Conservation (phyloP, 2,888 invertebrate genomes). For the Hedya salicella region DNA sequence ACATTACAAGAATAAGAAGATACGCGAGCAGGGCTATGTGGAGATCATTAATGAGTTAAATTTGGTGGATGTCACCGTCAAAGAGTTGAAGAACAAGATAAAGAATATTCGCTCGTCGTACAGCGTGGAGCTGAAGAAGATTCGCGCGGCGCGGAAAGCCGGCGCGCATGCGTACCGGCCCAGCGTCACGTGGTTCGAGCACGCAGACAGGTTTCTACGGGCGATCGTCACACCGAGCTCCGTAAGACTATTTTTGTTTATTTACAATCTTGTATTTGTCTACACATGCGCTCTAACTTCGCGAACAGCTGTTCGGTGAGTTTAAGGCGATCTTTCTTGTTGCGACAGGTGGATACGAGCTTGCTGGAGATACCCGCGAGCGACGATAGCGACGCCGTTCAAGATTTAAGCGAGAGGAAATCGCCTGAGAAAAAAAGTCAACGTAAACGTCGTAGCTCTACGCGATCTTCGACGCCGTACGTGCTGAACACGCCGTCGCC, state of each 20-base stretch:
- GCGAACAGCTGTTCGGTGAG: slow-evolving; percentile 34
- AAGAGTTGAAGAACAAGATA: slow-evolving; percentile 83
- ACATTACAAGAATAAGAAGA: slow-evolving; percentile 82
- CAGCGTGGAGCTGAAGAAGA: slow-evolving; percentile 83
- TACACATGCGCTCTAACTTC: slow-evolving; percentile 57
- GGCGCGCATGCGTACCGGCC: slow-evolving; percentile 84
- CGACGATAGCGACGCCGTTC: slow-evolving; percentile 80
- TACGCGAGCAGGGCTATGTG: slow-evolving; percentile 80
- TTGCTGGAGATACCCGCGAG: slow-evolving; percentile 77
- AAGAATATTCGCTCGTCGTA: slow-evolving; percentile 83
- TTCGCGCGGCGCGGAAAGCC: slow-evolving; percentile 82
- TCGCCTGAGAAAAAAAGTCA: slow-evolving; percentile 80
- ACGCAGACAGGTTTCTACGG: slow-evolving; percentile 84
- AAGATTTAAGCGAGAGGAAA: slow-evolving; percentile 78
- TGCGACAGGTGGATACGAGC: slow-evolving; percentile 74
- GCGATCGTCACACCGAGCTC: slow-evolving; percentile 84
- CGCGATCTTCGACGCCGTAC: slow-evolving; percentile 77
- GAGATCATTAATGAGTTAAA: slow-evolving; percentile 80
- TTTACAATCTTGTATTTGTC: slow-evolving; percentile 48
- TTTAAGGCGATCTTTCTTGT: slow-evolving; percentile 19
- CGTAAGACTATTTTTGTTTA: slow-evolving; percentile 66
- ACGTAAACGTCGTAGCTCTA: slow-evolving; percentile 78
- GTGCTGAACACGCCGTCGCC: slow-evolving; percentile 80
- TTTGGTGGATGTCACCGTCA: slow-evolving; percentile 78
- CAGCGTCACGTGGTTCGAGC: slow-evolving; percentile 84